Conservation (phyloP, 2,113 vertebrate genomes). For the Melanerpes formicivorus region DNA sequence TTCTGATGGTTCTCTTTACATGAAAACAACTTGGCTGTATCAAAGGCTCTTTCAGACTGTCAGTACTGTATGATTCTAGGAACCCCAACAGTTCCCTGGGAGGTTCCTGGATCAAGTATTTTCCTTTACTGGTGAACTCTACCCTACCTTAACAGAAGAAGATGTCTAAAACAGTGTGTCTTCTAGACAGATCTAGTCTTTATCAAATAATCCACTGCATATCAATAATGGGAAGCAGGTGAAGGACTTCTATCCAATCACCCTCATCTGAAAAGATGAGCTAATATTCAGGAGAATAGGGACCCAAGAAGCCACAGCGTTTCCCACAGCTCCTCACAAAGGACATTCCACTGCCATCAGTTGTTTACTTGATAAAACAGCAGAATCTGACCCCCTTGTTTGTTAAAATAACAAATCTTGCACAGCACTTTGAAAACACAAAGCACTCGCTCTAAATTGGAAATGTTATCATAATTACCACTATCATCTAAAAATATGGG, state of each 20-base stretch:
- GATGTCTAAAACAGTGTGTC: neutral
- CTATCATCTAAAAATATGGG: neutral
- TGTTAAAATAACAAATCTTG: neutral
- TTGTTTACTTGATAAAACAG: neutral
- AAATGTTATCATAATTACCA: neutral
- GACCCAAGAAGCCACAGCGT: neutral
- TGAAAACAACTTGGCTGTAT: neutral
- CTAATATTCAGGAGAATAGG: neutral
- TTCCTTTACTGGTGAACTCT: neutral
- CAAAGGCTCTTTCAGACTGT: neutral
- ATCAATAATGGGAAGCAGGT: neutral
- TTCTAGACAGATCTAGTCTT: neutral
- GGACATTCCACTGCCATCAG: neutral
- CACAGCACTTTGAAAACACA: neutral
- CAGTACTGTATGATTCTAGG: neutral
- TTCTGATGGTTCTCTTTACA: neutral
- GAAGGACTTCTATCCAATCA: neutral
- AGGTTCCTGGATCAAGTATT: neutral
- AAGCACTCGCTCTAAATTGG: neutral
- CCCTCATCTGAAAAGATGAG: neutral
- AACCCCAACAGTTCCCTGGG: neutral
- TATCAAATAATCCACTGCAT: neutral
- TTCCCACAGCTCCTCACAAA: neutral
- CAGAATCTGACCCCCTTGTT: neutral
- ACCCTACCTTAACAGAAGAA: neutral